Conservation (phyloP, 2,797 vertebrate genomes). For the Phyllotis vaccarum region DNA sequence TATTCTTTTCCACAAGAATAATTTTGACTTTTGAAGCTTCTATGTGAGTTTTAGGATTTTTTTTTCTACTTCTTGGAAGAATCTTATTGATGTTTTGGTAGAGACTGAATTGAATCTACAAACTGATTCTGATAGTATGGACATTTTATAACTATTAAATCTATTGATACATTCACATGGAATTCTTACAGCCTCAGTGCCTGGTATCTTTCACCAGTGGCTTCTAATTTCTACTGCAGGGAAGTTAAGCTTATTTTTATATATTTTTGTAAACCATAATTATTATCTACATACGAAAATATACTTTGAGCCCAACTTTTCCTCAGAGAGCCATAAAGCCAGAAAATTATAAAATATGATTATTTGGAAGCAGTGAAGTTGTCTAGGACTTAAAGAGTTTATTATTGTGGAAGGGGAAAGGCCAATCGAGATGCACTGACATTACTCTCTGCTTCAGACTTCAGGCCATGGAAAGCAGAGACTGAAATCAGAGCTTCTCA, state of each 20-base stretch:
- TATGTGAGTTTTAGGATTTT: background rate
- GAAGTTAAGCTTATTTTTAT: background rate
- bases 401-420: background rate
- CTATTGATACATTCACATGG: background rate
- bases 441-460: background rate
- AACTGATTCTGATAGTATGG: background rate
- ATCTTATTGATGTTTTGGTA: background rate
- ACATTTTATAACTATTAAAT: background rate
- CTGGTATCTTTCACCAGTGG: background rate
- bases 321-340: background rate
- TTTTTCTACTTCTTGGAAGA: background rate
- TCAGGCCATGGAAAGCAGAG: background rate
- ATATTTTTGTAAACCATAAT: background rate
- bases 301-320: background rate
- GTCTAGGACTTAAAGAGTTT: background rate
- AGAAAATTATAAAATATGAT: background rate
- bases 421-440: background rate
- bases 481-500: background rate
- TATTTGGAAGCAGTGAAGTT: conserved; percentile 4
- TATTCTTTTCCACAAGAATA: background rate
- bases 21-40: background rate
- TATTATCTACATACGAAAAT: background rate
- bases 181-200: background rate
- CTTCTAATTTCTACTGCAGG: background rate
- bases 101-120: background rate